A percentile compares a stretch with the other conserved stretches of the same genome.
Evolutionary conservation across 2,113 vertebrate species (phyloP).

Genomic region (Gnathonemus echidnorhynchus): DNA sequence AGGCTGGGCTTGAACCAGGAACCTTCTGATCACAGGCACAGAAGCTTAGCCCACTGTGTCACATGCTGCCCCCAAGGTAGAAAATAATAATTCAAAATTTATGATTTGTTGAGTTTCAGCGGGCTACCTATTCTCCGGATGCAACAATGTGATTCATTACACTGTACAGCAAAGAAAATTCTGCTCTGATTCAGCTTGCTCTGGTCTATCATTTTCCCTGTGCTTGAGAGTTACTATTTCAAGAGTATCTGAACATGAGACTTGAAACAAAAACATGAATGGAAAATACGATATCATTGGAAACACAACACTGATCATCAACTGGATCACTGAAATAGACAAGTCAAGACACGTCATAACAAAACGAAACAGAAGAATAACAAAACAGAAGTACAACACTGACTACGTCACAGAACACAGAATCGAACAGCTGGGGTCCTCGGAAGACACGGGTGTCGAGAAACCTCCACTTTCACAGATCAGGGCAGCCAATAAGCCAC

Average conservation of each 20-base stretch:
- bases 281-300: conserved; percentile 35
- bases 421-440: conserved; percentile 46
- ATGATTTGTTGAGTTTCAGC: not conserved
- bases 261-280: conserved; percentile 34
- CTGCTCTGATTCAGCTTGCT: conserved; percentile 28
- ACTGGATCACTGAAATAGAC: conserved; percentile 35
- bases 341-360: conserved; percentile 41
- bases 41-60: too few species aligned
- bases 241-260: conserved; percentile 28
- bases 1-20: too few species aligned
- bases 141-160: too few species aligned
- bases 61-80: not conserved
- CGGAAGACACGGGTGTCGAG: conserved; percentile 40
- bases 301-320: conserved; percentile 37
- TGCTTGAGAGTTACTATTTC: not conserved
- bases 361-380: conserved; percentile 15
- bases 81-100: not conserved
- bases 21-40: too few species aligned
- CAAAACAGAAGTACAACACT: conserved; percentile 41
- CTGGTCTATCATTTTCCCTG: conserved; percentile 33
- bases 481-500: conserved; percentile 64
- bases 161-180: conserved; percentile 11
- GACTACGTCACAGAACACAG: conserved; percentile 51
- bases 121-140: not conserved
- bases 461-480: conserved; percentile 50